Base-by-base conservation (phyloP, 2,113 vertebrate species). In the Muscicapa adusta region DNA sequence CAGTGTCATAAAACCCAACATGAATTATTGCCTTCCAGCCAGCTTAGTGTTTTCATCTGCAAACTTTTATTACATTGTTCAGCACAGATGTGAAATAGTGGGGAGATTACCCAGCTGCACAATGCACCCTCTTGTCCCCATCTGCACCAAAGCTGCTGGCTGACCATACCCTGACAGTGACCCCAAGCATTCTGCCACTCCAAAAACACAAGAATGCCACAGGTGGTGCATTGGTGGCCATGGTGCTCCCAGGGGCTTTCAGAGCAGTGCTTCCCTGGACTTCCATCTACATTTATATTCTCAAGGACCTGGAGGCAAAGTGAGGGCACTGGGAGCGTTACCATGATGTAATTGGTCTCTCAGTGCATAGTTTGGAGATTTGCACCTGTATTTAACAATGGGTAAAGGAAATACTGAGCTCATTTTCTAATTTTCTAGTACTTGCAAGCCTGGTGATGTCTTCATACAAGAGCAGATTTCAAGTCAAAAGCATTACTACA, bases 1-100 rank as follows among this genome's bases (percentile, higher is more conserved):
- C 91, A 79, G 33, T 68, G 73, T 70, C 96, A 94, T 97, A 97
- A 97, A 97, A 85, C 56, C 63, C 89, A 95, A 71, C 73, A 43
- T 93, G 94, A 97, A 95, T 97, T 97, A 97, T 38, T 94, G 92
- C 95, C 92, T 95, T 90, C 63, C 86, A 94, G 83, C 73, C 65
- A 93, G 89, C 87, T 97, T 91, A 96, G 97, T 92, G 89, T 96
- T 97, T 97, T 95, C 89, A 96, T 96, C 94, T 95, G 79, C 95
- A 96, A 96, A 95, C 80, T 97, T 97, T 97, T 97, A 97, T 96
- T 90, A 82, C 84, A 88, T 95, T 96, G 96, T 88, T 97, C 80
- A 65, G 83, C 76, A 56, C 91, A 85, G 92, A 85, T 2, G 38
- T 95, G 95, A 97, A 97, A 96, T 95, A 95, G 74, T 63, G 84